Evolutionary conservation across 2,113 vertebrate species (phyloP), one percentile per base, ranked within the genome.

Genomic region (Oceanodroma tethys): DNA sequence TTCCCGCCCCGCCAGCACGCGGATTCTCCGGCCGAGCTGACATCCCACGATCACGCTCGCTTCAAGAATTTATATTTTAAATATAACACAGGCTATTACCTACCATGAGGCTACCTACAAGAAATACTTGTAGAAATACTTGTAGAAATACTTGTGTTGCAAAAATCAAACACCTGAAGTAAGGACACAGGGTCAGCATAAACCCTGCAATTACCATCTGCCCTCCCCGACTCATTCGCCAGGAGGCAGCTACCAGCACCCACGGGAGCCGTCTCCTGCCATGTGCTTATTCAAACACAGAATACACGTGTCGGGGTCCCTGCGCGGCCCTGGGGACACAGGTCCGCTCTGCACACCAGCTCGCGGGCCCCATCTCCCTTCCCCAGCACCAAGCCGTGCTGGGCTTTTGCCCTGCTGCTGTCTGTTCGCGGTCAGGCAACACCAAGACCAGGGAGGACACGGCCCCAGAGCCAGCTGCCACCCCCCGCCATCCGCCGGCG

Each of bases 1-100:
- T 55, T 50, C 66, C 84, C 80, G n/a, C 9, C 3, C 29, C 2
- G 1, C 18, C 1, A 1, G 40, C 34, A 19, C 3, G 3, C 2
- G 3, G n/a, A 62, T 47, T 15, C 27, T 17, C 9, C 4, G 1
- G n/a, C n/a, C 2, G 4, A n/a, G 52, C 25, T n/a, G 15, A 26
- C 38, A 25, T 5, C 17, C 32, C 32, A 30, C 1, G 0, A 30
- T 11, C 53, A 26, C 7, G 0, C 45, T 59, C 6, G 1, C 63
- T 68, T n/a, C 1, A 1, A 45, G 32, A 40, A 21, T 9, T 34
- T 34, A 2, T 27, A 27, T 40, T 68, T 52, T 13, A 58, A 40
- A 78, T 13, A 7, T 16, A 43, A 36, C 8, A 43, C 18, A 8
- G 29, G 29, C 36, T 38, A 27, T 29, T 34, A 58, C 43, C 62